Evolutionary conservation across 2,113 vertebrate genomes (phyloP), one percentile per base, ranked within the genome.

Genomic region (Chaenocephalus aceratus): DNA sequence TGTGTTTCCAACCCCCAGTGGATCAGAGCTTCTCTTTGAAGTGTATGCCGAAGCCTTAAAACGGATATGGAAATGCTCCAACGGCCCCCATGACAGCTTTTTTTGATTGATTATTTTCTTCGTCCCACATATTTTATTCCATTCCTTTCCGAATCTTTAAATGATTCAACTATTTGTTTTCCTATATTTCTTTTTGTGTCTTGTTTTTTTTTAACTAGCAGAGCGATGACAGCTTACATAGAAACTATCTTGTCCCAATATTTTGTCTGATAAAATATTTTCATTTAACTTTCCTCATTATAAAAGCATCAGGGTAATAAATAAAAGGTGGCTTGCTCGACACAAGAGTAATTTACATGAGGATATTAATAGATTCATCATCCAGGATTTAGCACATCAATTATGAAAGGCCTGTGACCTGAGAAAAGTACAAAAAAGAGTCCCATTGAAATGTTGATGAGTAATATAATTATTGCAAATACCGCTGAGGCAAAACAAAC

Each of bases 311-410:
- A 85, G 79, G 80, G 88, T 93, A 87, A 93, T 93, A 82, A 92
- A 94, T 93, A 86, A 72, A 87, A 41, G 69, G 87, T 76, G 79
- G 75, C 90, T 89, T 73, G 84, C 81, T 72, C 48, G 71, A 89
- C 86, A 89, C 79, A 46, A 58, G 91, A 91, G 85, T 88, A 88
- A 94, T 93, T 92, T 91, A 86, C 88, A 87, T 51, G 69, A 79
- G 77, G 88, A 90, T 94, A 94, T 94, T 93, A 94, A 94, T 94
- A 93, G 89, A 90, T 89, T 90, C 74, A 90, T 90, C 71, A 91
- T 73, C 76, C 60, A 6, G 77, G 81, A 83, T 91, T 83, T 88
- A 88, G 77, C 83, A 77, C 88, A 91, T 92, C 90, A 91, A 92
- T 94, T 93, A 92, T 91, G 80, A 91, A 88, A 88, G 74, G 84